Conservation (phyloP, 2,888 invertebrate genomes). For the Tolmerus cingulatus region DNA sequence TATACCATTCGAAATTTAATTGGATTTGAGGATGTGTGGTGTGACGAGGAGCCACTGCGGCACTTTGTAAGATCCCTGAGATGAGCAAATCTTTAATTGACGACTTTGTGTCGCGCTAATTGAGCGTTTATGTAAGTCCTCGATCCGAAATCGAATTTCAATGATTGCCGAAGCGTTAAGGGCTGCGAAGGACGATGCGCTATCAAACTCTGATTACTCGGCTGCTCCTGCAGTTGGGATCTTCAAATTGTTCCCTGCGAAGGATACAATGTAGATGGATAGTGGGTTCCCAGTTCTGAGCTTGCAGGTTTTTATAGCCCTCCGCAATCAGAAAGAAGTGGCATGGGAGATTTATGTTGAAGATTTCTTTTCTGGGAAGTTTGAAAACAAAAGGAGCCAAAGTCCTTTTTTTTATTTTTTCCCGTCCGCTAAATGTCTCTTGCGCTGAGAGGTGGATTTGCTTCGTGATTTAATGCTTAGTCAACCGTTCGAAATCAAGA, state of each 20-base stretch:
- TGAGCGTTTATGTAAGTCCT: conserved; percentile 13
- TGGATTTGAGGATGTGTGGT: conserved; percentile 17
- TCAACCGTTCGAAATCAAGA: background rate
- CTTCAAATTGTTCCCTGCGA: background rate
- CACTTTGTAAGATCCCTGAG: conserved; percentile 18
- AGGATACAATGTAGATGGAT: background rate
- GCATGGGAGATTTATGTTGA: background rate
- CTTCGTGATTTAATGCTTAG: background rate
- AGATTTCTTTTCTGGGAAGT: background rate
- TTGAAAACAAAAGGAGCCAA: background rate
- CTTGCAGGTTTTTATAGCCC: background rate
- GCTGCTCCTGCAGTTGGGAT: background rate
- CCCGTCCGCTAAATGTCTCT: background rate
- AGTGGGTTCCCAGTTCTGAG: background rate
- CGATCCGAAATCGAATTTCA: conserved; percentile 17
- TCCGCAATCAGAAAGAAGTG: background rate
- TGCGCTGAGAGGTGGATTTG: background rate
- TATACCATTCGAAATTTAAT: conserved; percentile 11
- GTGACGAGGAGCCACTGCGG: background rate
- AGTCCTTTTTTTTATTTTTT: background rate
- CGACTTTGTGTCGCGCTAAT: conserved; percentile 4
- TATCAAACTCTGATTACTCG: background rate
- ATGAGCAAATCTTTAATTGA: conserved; percentile 20
- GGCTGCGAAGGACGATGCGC: background rate
- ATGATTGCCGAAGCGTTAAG: background rate